Evolutionary conservation across 2,888 invertebrate species (phyloP).

Genomic region (Metacarcinus magister): DNA sequence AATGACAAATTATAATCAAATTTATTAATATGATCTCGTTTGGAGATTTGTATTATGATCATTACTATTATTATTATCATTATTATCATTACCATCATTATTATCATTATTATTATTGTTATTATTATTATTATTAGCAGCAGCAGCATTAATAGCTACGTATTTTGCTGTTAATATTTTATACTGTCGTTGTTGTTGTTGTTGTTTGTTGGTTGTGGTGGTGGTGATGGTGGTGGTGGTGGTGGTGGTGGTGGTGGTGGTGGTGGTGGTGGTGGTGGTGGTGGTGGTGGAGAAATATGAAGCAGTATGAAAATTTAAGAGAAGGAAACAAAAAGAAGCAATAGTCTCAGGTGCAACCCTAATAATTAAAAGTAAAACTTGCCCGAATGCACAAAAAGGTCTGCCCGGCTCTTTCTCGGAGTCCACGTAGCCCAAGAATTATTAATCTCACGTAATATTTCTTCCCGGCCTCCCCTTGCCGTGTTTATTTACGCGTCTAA

Average conservation of each 20-base stretch:
- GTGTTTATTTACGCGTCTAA: conserved; percentile 12
- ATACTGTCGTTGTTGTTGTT: not conserved
- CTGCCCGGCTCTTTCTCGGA: not conserved
- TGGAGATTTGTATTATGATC: too few relatives aligned
- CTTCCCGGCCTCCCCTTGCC: not conserved
- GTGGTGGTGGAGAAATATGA: too few relatives aligned
- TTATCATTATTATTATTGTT: not conserved
- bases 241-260: not conserved
- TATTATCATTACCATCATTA: not conserved
- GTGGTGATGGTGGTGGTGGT: not conserved
- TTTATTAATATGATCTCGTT: too few relatives aligned
- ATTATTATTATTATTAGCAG: not conserved
- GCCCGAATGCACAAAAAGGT: not conserved
- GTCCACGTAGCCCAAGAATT: not conserved
- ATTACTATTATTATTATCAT: too few relatives aligned
- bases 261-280: not conserved
- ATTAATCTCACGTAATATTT: not conserved
- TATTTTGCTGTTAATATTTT: too few relatives aligned
- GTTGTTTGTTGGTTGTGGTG: not conserved
- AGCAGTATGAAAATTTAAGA: not conserved
- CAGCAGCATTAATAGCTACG: not conserved
- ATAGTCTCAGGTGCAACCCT: not conserved
- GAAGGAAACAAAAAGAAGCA: not conserved
- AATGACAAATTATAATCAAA: too few relatives aligned
- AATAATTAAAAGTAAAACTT: not conserved